These are phyloP conservation scores for Drosophila merina DNA, from an alignment of 2,888 invertebrate species.

Conservation along the genomic window DNA sequence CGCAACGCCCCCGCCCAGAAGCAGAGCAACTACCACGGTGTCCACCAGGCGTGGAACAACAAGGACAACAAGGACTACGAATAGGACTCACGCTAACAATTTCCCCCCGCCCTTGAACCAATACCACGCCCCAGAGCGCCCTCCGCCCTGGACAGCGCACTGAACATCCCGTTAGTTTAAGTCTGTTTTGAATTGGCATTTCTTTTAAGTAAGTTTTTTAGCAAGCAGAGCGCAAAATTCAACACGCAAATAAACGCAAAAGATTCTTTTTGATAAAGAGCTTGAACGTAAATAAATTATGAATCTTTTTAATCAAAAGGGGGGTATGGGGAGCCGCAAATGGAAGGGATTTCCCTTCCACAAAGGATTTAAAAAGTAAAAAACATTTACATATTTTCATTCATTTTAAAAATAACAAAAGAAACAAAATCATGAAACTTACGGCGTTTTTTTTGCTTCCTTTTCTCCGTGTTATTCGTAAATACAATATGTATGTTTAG, in stretches of 20 bases:
- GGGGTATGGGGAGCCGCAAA: no score
- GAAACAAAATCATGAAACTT: no score
- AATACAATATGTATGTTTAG: no score
- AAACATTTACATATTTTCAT: no score
- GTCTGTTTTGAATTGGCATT: constrained; percentile 2
- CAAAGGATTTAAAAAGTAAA: no score
- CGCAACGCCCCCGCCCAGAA: constrained; percentile 72
- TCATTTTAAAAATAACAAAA: no score
- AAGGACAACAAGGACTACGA: constrained; percentile 5
- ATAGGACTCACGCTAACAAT: not conserved
- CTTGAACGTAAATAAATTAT: not conserved
- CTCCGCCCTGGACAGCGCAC: not conserved
- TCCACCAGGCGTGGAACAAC: constrained; percentile 65
- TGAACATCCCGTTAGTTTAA: not conserved
- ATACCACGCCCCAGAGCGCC: not conserved
- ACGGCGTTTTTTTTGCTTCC: no score
- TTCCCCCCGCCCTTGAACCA: not conserved
- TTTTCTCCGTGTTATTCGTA: no score
- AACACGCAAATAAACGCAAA: not conserved
- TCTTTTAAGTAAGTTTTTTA: not conserved
- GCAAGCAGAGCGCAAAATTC: constrained; percentile 1
- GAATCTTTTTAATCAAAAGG: not conserved
- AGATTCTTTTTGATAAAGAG: constrained; percentile 4
- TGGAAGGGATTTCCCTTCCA: no score
- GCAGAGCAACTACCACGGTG: constrained; percentile 66